phyloP scores from a whole-genome alignment of 2,888 invertebrate species.

The Anticlea derivata region DNA sequence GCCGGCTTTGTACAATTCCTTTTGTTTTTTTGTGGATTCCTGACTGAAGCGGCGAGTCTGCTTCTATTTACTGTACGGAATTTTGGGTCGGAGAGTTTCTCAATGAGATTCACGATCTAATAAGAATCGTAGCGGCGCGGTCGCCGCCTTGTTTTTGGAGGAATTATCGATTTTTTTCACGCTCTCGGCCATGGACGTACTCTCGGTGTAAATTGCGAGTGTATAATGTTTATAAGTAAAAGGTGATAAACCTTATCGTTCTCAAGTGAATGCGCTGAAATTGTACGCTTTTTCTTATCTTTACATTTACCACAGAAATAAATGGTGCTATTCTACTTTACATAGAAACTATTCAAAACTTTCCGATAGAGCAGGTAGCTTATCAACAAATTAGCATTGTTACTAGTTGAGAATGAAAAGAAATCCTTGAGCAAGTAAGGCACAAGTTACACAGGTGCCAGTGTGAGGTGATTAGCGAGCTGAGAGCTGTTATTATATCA shows the following conservation, averaged over 20 bases:
- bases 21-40: conserved; percentile 41
- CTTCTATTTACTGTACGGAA: not conserved
- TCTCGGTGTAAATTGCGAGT: conserved; percentile 41
- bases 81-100: conserved; percentile 11
- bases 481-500: conserved; percentile 10
- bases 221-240: conserved; percentile 2
- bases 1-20: conserved; percentile 53
- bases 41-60: conserved; percentile 5
- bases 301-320: not conserved
- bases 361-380: too few species aligned
- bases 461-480: conserved; percentile 15
- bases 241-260: conserved; percentile 22
- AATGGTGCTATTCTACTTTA: not conserved
- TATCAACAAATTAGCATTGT: conserved; percentile 4
- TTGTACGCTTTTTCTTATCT: conserved; percentile 12
- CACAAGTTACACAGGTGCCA: not conserved
- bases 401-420: not conserved
- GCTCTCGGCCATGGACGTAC: conserved; percentile 57
- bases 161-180: conserved; percentile 76
- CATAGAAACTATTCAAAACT: not conserved
- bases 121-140: conserved; percentile 39
- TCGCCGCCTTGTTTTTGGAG: conserved; percentile 53
- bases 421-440: conserved; percentile 10
- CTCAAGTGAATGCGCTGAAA: conserved; percentile 4
- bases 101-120: conserved; percentile 32